Evolutionary conservation across 2,113 vertebrate genomes (phyloP), one percentile per base, ranked within the genome.

Genomic region (Zosterops borbonicus): DNA sequence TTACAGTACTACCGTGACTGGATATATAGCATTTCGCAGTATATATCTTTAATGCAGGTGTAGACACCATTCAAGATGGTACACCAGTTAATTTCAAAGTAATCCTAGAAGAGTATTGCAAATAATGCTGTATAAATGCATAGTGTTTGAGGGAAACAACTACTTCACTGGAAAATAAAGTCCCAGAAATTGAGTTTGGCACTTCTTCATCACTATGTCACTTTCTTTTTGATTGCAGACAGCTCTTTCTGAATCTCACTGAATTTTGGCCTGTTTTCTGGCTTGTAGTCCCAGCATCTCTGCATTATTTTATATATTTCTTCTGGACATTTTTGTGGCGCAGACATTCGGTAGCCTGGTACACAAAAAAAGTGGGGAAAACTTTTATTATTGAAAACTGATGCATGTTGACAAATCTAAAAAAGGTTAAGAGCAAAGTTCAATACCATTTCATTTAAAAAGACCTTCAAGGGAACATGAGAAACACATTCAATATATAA

Each of bases 221-320:
- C 92, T 97, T 99, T 99, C 96, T 98, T 99, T 97, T 99, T 99
- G 97, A 99, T 96, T 85, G 96, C 86, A 35, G 97, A 94, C 14
- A 99, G 98, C 89, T 99, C 99, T 94, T 98, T 98, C 90, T 99
- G 98, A 96, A 99, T 98, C 60, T 99, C 99, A 3, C 85, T 98
- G 97, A 99, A 99, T 89, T 98, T 99, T 85, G 99, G 99, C 8
- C 99, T 97, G 33, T 99, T 99, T 89, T 99, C 99, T 3, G 99
- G 98, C 81, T 98, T 99, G 97, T 99, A 99, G 96, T 99, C 98
- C 99, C 99, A 99, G 91, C 99, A 99, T 44, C 96, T 98, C 97
- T 98, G 98, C 99, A 99, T 99, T 96, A 99, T 98, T 97, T 98
- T 99, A 97, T 98, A 98, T 79, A 99, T 98, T 50, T 99, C 99